phyloP scores from a whole-genome alignment of 2,797 vertebrate genomes.

The Allobates femoralis region DNA sequence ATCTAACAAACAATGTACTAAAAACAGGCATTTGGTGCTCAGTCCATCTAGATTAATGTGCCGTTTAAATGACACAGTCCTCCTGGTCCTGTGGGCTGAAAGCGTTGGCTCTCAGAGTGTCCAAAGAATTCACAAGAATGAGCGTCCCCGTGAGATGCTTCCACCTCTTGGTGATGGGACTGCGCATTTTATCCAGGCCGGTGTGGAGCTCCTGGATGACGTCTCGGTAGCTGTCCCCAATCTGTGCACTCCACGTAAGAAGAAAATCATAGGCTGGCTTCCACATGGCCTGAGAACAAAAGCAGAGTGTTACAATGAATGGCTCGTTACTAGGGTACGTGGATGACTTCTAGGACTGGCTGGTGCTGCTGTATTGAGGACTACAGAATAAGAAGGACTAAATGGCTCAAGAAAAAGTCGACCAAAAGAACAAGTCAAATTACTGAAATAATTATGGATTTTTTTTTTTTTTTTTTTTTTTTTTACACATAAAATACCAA shows the following conservation, averaged over 20 bases:
- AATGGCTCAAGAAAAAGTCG: neutral
- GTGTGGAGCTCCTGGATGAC: constrained; percentile 95
- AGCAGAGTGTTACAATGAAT: neutral
- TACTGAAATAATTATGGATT: neutral
- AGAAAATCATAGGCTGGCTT: constrained; percentile 96
- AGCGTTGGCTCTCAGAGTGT: constrained; percentile 86
- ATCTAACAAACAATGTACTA: neutral
- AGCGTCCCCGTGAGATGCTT: constrained; percentile 94
- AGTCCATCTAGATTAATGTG: neutral
- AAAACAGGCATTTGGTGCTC: neutral
- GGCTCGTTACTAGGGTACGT: neutral
- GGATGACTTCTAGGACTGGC: neutral
- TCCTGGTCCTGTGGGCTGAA: constrained; percentile 88
- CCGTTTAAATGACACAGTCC: constrained; percentile 84
- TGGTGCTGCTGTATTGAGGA: neutral
- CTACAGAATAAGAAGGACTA: neutral
- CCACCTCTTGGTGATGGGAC: constrained; percentile 95
- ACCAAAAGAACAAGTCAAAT: neutral
- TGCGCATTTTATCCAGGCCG: constrained; percentile 95
- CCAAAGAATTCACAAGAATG: constrained; percentile 92
- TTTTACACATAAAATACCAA: no score
- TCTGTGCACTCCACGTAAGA: constrained; percentile 92
- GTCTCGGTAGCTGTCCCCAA: constrained; percentile 95
- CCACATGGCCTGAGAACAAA: constrained; percentile 85
- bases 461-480: no score